Evolutionary conservation across 2,113 vertebrate species (phyloP).

Genomic region (Gulo gulo): DNA sequence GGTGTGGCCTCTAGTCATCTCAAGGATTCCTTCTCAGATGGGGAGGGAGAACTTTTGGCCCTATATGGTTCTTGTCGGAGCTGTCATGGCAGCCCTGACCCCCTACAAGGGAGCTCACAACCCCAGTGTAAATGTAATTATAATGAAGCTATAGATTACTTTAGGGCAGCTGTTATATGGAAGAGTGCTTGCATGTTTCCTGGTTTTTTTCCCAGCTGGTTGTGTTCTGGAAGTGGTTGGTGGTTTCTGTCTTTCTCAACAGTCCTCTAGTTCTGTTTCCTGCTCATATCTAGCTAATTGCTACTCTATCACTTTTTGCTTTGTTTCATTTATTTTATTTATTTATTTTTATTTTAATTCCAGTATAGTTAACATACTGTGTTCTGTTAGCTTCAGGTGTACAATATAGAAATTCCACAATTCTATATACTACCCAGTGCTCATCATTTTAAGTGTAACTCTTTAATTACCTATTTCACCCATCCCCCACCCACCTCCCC

Average conservation of each 20-base stretch:
- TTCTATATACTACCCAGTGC: neutral
- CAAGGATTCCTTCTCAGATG: neutral
- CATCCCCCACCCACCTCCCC: neutral
- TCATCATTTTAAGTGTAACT: neutral
- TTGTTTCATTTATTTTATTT: neutral
- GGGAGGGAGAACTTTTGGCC: neutral
- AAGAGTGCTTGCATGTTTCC: neutral
- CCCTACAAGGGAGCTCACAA: neutral
- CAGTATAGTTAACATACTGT: neutral
- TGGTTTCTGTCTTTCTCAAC: neutral
- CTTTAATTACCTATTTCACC: neutral
- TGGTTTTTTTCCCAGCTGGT: neutral
- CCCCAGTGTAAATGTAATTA: neutral
- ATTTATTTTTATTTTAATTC: neutral
- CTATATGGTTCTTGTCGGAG: neutral
- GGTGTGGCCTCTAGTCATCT: neutral
- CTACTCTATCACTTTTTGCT: neutral
- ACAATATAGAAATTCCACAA: neutral
- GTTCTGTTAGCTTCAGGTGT: neutral
- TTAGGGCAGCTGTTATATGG: neutral
- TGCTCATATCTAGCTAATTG: neutral
- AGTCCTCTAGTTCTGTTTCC: neutral
- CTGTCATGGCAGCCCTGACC: neutral
- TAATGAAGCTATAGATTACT: neutral
- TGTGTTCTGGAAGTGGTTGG: neutral